Base-by-base conservation (phyloP, 2,888 invertebrate genomes). In the Bimastos eiseni region DNA sequence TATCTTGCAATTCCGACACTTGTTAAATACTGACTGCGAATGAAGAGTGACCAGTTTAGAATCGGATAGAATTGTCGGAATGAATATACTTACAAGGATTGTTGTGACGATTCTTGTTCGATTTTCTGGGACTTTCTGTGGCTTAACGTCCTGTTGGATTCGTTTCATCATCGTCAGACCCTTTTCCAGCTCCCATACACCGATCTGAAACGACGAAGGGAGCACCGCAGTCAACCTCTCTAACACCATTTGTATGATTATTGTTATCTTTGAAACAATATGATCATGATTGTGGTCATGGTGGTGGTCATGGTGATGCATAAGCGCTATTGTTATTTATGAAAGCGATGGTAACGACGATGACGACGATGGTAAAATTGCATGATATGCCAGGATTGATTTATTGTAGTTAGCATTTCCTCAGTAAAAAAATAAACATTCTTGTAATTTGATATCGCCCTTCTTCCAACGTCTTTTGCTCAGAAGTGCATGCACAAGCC, bases 51-150 rank as follows among this genome's bases (percentile, higher is more conserved):
- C n/a, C n/a, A 55, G n/a, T 24, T 6, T 17, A 24, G 3, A 19
- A 49, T 49, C 4, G 49, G 49, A 19, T 55, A 30, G 24, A 30
- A 55, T 55, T 3, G 3, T 55, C 5, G 30, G 24, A 30, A n/a
- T 3, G n/a, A n/a, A 4, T 8, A n/a, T 70, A 70, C 70, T 70
- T 15, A 86, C 86, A 19, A 86, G 19, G 36, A 86, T 86, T 17
- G 86, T 86, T 0, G 86, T 86, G 21, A 86, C 86, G 34, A 86
- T 86, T 86, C 86, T 86, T 5, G 86, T 86, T 86, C 86, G 86
- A 86, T 86, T 86, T 37, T 86, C 86, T 37, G 86, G 36, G 6
- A 37, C 36, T 24, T 86, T 86, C 34, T 21, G 86, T 36, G 6
- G 86, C 8, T 0, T 19, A 21, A 86, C 19, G 1, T 36, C n/a